phyloP scores from a whole-genome alignment of 2,797 vertebrate species.

The Syngnathus acus region DNA sequence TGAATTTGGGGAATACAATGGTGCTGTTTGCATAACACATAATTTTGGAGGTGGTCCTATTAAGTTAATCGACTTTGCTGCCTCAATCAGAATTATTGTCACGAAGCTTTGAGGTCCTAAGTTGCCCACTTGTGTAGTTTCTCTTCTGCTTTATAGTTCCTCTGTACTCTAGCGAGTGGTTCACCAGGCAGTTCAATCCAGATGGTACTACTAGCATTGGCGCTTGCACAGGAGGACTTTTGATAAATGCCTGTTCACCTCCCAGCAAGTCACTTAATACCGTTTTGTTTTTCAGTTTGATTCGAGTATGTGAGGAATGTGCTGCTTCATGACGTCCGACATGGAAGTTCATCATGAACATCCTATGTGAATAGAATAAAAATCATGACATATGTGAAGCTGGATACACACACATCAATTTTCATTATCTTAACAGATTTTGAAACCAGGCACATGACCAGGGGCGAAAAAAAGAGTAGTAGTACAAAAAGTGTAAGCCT shows the following conservation, averaged over 20 bases:
- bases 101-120: slow-evolving; percentile 1
- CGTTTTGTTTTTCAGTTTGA: slow-evolving; percentile 44
- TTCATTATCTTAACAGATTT: background rate
- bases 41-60: background rate
- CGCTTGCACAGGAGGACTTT: slow-evolving; percentile 17
- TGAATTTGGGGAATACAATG: slow-evolving; percentile 1
- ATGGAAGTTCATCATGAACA: slow-evolving; percentile 15
- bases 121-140: slow-evolving; percentile 38
- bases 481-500: too few relatives aligned
- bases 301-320: slow-evolving; percentile 45
- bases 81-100: slow-evolving; percentile 4
- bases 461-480: too few relatives aligned
- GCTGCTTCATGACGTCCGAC: slow-evolving; percentile 12
- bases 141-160: slow-evolving; percentile 65
- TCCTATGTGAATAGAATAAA: background rate
- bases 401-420: background rate
- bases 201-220: slow-evolving; percentile 15
- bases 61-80: background rate
- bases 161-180: slow-evolving; percentile 34
- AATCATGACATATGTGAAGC: background rate
- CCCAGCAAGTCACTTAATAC: slow-evolving; percentile 22
- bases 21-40: slow-evolving; percentile 3
- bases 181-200: slow-evolving; percentile 35
- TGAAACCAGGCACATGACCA: background rate
- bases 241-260: slow-evolving; percentile 27